Evolutionary conservation across 2,113 vertebrate genomes (phyloP).

Genomic region (Dascyllus trimaculatus): DNA sequence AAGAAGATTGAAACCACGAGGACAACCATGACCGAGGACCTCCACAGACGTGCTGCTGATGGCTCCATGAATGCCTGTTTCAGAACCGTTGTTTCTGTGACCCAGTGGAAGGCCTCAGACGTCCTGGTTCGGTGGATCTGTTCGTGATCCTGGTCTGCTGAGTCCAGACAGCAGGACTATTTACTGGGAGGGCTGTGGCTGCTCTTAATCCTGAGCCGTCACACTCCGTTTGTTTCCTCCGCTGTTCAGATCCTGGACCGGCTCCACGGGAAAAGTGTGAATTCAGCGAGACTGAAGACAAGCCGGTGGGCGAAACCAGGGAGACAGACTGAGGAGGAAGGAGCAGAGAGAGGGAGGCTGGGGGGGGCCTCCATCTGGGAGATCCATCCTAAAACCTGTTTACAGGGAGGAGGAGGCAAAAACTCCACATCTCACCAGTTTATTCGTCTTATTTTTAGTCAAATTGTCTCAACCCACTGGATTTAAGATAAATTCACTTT

Average conservation of each 20-base stretch:
- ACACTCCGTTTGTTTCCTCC: conserved; percentile 57
- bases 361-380: conserved; percentile 80
- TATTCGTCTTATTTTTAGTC: no score
- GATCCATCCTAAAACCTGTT: conserved; percentile 78
- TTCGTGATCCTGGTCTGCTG: conserved; percentile 26
- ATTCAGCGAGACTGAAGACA: conserved; percentile 60
- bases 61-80: no score
- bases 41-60: no score
- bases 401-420: conserved; percentile 23
- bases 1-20: no score
- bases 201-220: conserved; percentile 55
- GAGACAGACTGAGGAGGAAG: conserved; percentile 29
- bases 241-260: conserved; percentile 56
- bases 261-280: conserved; percentile 67
- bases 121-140: conserved; percentile 38
- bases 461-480: no score
- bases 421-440: no score
- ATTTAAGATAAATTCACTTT: no score
- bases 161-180: conserved; percentile 44
- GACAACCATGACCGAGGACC: no score
- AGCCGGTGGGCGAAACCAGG: conserved; percentile 56
- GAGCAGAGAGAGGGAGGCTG: conserved; percentile 55
- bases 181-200: conserved; percentile 59
- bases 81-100: no score
- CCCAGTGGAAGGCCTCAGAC: background rate